phyloP scores from a whole-genome alignment of 1,140 invertebrate species.

The Cydia fagiglandana region DNA sequence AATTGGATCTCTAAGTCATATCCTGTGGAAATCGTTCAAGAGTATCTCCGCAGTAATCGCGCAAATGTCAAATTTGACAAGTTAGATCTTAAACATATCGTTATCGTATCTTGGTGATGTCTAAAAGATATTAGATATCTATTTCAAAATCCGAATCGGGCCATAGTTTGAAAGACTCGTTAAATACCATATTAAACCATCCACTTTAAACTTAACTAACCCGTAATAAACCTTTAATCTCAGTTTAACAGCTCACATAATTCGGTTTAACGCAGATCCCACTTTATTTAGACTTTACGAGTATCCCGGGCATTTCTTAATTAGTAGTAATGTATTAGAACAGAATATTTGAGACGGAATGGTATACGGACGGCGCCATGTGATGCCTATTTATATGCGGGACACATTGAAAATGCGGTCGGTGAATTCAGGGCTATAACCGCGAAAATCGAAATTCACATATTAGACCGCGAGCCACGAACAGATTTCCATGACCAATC shows the following conservation, averaged over 20 bases:
- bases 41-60: no score
- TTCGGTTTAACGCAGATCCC: slow-evolving; percentile 12
- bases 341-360: not conserved
- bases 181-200: slow-evolving; percentile 4
- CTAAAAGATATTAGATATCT: no score
- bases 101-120: no score
- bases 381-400: slow-evolving; percentile 1
- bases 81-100: no score
- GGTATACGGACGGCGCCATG: not conserved
- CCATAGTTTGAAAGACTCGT: no score
- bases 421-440: not conserved
- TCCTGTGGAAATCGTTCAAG: no score
- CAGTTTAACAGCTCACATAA: slow-evolving; percentile 5
- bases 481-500: no score
- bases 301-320: not conserved
- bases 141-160: no score
- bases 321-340: not conserved
- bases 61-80: no score
- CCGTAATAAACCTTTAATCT: slow-evolving; percentile 6
- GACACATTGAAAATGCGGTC: not conserved
- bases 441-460: not conserved
- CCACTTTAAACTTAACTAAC: slow-evolving; percentile 2
- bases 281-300: not conserved
- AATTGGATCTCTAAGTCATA: no score
- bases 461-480: no score